Evolutionary conservation across 2,888 invertebrate genomes (phyloP), one percentile per base, ranked within the genome.

Genomic region (Lepidochrysops patricia): DNA sequence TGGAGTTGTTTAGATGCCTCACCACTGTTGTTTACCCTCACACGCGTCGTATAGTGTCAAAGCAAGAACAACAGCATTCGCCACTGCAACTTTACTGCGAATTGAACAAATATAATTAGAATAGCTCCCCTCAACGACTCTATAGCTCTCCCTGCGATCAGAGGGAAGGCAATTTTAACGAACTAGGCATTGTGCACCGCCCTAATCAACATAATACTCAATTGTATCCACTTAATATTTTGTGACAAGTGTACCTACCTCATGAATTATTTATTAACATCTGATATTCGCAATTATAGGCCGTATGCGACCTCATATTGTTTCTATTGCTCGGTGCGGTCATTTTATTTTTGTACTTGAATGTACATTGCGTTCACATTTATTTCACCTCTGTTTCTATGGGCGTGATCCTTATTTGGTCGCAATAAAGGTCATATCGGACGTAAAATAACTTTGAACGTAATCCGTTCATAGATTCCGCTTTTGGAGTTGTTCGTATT

Each of bases 141-240:
- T 5, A 58, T 26, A 1, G 26, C 2, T 52, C 35, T 35, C 23
- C 19, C 25, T 60, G 52, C 52, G 58, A 62, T 57, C 58, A 35
- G 50, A 35, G 50, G 59, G 67, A 72, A 76, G 73, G 75, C 70
- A 74, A 72, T 75, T 82, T 80, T 84, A 83, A 84, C 75, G 79
- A 85, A 84, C 79, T 77, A 79, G 69, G 72, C 76, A 82, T 82
- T 79, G 81, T 81, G 71, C 67, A 67, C 68, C 66, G 67, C 71
- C 68, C 74, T 80, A 80, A 87, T 86, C 82, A 85, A 74, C 79
- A 79, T 58, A 58, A 58, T 84, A 86, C 85, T 84, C 81, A 82
- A 79, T 84, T 77, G 75, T 79, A 81, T 72, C 75, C 78, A 79
- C 77, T 79, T 78, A 77, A 75, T 78, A 75, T 76, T 77, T 72